Conservation (phyloP, 2,888 invertebrate genomes). For the Apotomis turbidana region DNA sequence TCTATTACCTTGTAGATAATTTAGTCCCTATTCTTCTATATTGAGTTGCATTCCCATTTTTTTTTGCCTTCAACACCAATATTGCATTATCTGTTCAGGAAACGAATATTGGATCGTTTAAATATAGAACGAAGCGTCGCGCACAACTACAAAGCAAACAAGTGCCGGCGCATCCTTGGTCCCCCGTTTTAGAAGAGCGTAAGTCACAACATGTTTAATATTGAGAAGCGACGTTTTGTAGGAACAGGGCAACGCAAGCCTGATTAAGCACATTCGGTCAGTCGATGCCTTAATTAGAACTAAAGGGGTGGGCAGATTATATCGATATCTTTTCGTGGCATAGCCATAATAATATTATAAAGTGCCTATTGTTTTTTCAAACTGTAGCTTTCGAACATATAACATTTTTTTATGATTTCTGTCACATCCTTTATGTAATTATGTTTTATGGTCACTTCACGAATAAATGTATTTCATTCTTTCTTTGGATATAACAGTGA, state of each 20-base stretch:
- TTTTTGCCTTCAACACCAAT: no score
- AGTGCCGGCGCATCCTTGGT: slow-evolving; percentile 58
- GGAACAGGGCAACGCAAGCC: slow-evolving; percentile 53
- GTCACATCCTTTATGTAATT: no score
- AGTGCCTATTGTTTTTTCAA: no score
- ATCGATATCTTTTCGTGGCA: slow-evolving; percentile 1
- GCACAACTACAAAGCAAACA: slow-evolving; percentile 72
- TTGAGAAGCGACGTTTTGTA: neutral
- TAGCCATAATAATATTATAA: no score
- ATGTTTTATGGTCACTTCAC: no score
- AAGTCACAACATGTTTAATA: neutral
- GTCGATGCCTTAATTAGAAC: slow-evolving; percentile 82
- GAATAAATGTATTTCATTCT: no score
- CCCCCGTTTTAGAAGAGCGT: neutral
- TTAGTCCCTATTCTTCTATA: no score
- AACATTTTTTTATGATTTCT: no score
- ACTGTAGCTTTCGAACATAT: no score
- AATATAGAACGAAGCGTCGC: slow-evolving; percentile 42
- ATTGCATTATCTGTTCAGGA: neutral
- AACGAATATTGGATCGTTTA: slow-evolving; percentile 30
- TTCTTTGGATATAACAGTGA: no score
- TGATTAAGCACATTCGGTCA: slow-evolving; percentile 81
- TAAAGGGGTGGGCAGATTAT: slow-evolving; percentile 53
- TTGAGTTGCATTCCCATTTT: no score
- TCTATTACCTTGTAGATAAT: no score